phyloP scores from a whole-genome alignment of 64 coral and sea anemone genomes.

The Porites australiensis region DNA sequence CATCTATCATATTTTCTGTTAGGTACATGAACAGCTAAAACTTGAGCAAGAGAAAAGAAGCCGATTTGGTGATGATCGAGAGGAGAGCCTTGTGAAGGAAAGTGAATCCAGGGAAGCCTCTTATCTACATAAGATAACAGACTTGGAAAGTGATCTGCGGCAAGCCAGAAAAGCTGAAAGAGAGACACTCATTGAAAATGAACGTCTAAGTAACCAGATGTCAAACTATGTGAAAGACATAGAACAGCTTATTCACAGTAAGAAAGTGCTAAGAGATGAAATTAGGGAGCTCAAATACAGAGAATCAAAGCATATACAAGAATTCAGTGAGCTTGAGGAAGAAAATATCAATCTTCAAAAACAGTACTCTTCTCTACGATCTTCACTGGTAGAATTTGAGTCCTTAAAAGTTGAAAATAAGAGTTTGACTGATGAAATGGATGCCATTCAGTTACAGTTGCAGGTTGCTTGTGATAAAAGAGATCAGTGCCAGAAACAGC shows the following conservation, averaged over 20 bases:
- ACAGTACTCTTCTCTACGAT: slow-evolving; percentile 87
- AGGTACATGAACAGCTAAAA: slow-evolving; percentile 93
- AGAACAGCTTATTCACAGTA: slow-evolving; percentile 78
- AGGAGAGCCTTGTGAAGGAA: slow-evolving; percentile 93
- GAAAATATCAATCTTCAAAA: slow-evolving; percentile 97
- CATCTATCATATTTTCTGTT: background rate
- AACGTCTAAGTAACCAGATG: slow-evolving; percentile 76
- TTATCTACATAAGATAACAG: slow-evolving; percentile 91
- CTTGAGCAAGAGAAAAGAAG: slow-evolving; percentile 95
- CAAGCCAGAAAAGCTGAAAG: slow-evolving; percentile 91
- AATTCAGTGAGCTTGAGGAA: slow-evolving; percentile 94
- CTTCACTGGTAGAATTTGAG: slow-evolving; percentile 96
- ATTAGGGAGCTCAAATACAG: slow-evolving; percentile 88
- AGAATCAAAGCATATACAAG: slow-evolving; percentile 78
- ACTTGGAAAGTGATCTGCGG: slow-evolving; percentile 91
- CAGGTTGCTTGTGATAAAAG: slow-evolving; percentile 93
- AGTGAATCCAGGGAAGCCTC: slow-evolving; percentile 94
- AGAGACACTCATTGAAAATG: slow-evolving; percentile 82
- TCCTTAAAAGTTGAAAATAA: slow-evolving; percentile 99
- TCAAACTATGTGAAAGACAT: slow-evolving; percentile 87
- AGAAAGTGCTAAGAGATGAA: slow-evolving; percentile 84
- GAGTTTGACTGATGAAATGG: slow-evolving; percentile 93
- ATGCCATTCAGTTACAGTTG: slow-evolving; percentile 88
- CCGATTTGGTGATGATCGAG: slow-evolving; percentile 96
- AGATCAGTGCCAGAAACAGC: slow-evolving; percentile 91